A percentile compares a stretch with the other conserved stretches of the same genome.
These are phyloP conservation scores for Pristionchus exspectatus DNA, from an alignment of 2,888 invertebrate genomes.

Conservation along the genomic window DNA sequence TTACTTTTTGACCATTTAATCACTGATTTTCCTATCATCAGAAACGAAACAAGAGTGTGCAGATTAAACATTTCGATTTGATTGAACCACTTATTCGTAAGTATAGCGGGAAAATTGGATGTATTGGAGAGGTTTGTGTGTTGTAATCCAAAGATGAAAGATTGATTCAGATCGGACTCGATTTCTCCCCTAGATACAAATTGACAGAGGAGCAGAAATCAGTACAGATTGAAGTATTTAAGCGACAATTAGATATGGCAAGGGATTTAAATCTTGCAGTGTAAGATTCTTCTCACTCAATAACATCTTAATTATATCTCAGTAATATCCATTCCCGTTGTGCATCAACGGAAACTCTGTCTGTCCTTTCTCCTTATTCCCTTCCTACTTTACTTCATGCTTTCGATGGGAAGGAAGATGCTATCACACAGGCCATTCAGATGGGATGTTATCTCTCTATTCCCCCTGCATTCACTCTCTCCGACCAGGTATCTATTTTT, in stretches of 20 bases:
- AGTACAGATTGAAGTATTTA: constrained; percentile 49
- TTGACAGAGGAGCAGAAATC: constrained; percentile 20
- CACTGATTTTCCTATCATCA: neutral
- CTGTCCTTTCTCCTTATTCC: constrained; percentile 35
- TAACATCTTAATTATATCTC: neutral
- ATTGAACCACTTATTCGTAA: neutral
- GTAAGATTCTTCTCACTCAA: constrained; percentile 10
- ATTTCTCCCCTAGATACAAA: constrained; percentile 30
- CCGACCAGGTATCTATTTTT: neutral
- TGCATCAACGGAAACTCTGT: constrained; percentile 25
- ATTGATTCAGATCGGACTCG: constrained; percentile 52
- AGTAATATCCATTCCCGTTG: constrained; percentile 50
- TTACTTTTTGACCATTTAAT: neutral
- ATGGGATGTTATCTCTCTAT: constrained; percentile 38
- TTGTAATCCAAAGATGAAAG: neutral
- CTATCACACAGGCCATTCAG: neutral
- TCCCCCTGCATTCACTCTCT: constrained; percentile 44
- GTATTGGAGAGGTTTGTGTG: constrained; percentile 49
- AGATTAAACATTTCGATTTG: constrained; percentile 16
- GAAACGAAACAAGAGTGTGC: constrained; percentile 48
- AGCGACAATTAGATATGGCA: constrained; percentile 42
- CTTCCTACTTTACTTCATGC: constrained; percentile 28
- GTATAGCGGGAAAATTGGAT: neutral
- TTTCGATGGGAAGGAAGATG: constrained; percentile 38
- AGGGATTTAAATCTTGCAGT: constrained; percentile 21